phyloP scores from a whole-genome alignment of 2,888 invertebrate species.

The Eremobia ochroleuca region DNA sequence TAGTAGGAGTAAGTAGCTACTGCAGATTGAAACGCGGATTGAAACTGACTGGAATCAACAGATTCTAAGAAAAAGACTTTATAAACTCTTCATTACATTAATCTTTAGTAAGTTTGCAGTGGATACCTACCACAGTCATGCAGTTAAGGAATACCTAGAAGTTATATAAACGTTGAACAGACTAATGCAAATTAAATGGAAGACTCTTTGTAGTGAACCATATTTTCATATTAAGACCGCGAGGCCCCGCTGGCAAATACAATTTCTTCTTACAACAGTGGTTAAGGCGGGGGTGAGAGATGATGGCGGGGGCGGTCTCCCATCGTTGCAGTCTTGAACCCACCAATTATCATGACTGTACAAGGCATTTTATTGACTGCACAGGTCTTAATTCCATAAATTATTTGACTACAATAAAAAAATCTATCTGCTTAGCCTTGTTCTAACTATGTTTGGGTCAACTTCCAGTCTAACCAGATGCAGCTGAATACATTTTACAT shows the following conservation, averaged over 20 bases:
- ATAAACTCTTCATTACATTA: not conserved
- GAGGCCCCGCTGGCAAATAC: conserved; percentile 83
- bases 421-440: not conserved
- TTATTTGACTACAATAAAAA: not conserved
- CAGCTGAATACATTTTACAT: not conserved
- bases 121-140: conserved; percentile 47
- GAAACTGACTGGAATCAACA: not conserved
- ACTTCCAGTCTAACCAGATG: not conserved
- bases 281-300: conserved; percentile 57
- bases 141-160: conserved; percentile 67
- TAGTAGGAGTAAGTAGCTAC: not conserved
- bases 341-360: conserved; percentile 27
- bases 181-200: conserved; percentile 85
- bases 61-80: not conserved
- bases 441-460: not conserved
- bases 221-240: conserved; percentile 86
- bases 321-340: conserved; percentile 45
- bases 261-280: conserved; percentile 80
- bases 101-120: conserved; percentile 13
- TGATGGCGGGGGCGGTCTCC: conserved; percentile 32
- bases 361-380: conserved; percentile 1
- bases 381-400: not conserved
- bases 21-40: not conserved
- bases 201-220: conserved; percentile 82
- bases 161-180: conserved; percentile 70